These are phyloP conservation scores for Heliconius hermathena DNA, from an alignment of 1,140 invertebrate genomes.

Conservation along the genomic window DNA sequence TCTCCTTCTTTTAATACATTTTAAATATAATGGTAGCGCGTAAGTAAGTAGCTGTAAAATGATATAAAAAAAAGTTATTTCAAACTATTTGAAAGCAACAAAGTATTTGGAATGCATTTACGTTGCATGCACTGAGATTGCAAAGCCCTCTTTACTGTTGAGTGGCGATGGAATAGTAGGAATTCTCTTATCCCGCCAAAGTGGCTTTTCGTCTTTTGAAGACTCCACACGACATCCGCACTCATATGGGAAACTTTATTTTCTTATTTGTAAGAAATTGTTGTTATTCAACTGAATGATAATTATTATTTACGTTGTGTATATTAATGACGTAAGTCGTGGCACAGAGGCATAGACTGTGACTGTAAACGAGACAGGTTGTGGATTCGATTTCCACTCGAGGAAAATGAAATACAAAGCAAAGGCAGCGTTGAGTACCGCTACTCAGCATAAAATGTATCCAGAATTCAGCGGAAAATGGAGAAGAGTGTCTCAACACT, in stretches of 20 bases:
- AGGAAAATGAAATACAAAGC: no score
- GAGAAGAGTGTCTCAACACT: no score
- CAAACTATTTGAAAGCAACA: not conserved
- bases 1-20: not conserved
- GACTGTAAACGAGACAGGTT: no score
- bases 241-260: not conserved
- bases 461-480: no score
- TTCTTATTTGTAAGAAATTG: not conserved
- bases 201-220: conserved; percentile 11
- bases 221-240: conserved; percentile 6
- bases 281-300: not conserved
- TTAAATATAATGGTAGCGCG: not conserved
- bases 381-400: no score
- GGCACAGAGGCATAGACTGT: no score
- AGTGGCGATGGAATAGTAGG: conserved; percentile 2
- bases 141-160: conserved; percentile 8
- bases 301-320: not conserved
- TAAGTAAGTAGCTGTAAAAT: not conserved
- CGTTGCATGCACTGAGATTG: conserved; percentile 5
- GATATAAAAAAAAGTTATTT: not conserved
- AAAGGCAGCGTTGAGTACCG: no score
- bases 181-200: conserved; percentile 3
- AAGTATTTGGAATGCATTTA: conserved; percentile 3
- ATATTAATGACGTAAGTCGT: not conserved
- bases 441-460: no score